A percentile compares a stretch with the other conserved stretches of the same genome.
Evolutionary conservation across 2,888 invertebrate species (phyloP).

Genomic region (Carpatolechia fugitivella): DNA sequence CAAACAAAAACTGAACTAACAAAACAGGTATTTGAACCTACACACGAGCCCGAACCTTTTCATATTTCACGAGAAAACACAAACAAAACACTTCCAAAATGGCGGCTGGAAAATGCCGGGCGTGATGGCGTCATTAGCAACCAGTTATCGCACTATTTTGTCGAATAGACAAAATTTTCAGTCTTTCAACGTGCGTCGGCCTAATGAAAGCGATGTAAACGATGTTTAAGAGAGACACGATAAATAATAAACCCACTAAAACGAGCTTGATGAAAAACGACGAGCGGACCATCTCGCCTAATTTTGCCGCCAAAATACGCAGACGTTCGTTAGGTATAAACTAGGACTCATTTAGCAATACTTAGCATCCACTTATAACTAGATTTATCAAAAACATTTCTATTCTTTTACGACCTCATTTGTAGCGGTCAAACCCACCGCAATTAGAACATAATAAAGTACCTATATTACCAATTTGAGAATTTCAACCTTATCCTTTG

Average conservation of each 20-base stretch:
- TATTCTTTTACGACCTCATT: not conserved
- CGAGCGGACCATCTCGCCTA: slow-evolving; percentile 57
- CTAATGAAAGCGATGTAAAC: slow-evolving; percentile 69
- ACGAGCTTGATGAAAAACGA: slow-evolving; percentile 68
- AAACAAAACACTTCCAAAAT: slow-evolving; percentile 71
- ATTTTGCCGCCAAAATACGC: slow-evolving; percentile 65
- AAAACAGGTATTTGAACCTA: slow-evolving; percentile 32
- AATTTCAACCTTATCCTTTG: slow-evolving; percentile 19
- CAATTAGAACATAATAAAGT: slow-evolving; percentile 12
- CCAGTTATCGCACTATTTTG: slow-evolving; percentile 75
- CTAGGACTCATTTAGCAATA: not conserved
- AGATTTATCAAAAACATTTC: not conserved
- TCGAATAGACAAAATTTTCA: slow-evolving; percentile 75
- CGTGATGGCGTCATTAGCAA: slow-evolving; percentile 68
- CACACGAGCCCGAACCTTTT: slow-evolving; percentile 46
- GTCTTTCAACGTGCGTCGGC: slow-evolving; percentile 70
- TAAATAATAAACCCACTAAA: slow-evolving; percentile 68
- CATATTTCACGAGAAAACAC: slow-evolving; percentile 44
- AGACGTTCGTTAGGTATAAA: slow-evolving; percentile 37
- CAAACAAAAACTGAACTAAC: slow-evolving; percentile 42
- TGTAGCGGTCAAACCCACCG: not conserved
- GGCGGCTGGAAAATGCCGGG: slow-evolving; percentile 46
- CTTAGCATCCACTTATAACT: not conserved
- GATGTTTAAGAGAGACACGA: slow-evolving; percentile 64
- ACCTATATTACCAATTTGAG: slow-evolving; percentile 10